Percentiles rank a stretch among this genome's conserved stretches.
These are phyloP conservation scores for Heterotilapia buettikoferi DNA, from an alignment of 2,113 vertebrate species.

Conservation along the genomic window DNA sequence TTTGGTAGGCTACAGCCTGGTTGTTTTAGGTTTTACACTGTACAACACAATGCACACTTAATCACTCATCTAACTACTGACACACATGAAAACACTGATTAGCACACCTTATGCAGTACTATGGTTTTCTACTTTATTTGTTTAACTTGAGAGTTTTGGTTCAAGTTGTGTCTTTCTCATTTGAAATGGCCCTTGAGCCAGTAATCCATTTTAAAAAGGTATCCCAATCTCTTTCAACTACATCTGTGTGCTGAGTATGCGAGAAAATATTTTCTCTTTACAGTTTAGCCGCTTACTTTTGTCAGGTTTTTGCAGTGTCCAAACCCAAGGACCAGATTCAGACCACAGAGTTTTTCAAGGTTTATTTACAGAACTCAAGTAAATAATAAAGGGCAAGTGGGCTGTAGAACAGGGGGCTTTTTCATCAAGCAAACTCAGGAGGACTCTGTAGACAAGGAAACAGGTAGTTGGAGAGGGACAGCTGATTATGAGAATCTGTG, in stretches of 20 bases:
- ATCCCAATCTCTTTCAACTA: neutral
- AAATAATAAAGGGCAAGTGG: neutral
- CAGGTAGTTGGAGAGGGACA: neutral
- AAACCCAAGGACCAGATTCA: neutral
- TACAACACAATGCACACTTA: neutral
- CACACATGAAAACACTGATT: neutral
- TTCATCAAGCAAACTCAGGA: neutral
- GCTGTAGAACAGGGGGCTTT: neutral
- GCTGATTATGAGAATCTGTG: neutral
- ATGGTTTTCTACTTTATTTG: neutral
- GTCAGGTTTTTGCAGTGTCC: neutral
- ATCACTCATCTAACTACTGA: neutral
- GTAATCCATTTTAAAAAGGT: neutral
- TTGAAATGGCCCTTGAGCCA: neutral
- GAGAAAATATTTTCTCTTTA: neutral
- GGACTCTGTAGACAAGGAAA: neutral
- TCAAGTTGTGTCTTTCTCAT: neutral
- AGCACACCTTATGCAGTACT: neutral
- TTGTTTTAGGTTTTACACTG: neutral
- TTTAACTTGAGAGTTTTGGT: neutral
- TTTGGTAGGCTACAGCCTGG: rapidly evolving
- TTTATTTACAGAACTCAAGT: neutral
- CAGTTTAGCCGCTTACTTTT: neutral
- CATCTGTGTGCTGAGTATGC: rapidly evolving
- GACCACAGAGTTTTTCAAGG: neutral